Evolutionary conservation across 2,797 vertebrate genomes (phyloP).

Genomic region (Eurystomus glaucurus): DNA sequence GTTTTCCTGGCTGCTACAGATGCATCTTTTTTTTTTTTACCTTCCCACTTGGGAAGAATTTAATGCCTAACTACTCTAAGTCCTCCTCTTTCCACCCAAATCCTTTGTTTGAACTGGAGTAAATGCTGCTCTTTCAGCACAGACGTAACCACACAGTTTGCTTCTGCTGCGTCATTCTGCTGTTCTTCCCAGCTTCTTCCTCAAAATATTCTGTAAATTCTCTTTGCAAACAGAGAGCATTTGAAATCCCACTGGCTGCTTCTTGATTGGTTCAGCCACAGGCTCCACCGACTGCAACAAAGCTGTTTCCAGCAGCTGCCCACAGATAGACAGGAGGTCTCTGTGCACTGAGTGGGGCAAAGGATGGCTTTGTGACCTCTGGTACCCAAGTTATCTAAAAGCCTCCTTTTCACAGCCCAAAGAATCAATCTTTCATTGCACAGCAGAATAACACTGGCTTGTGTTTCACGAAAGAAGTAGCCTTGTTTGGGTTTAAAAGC

Average conservation of each 20-base stretch:
- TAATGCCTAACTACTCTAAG: neutral
- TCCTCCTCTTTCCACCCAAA: neutral
- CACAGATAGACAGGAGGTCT: neutral
- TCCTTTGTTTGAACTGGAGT: neutral
- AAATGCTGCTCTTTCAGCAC: neutral
- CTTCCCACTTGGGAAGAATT: neutral
- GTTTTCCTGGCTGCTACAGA: neutral
- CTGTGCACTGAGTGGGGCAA: neutral
- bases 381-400: neutral
- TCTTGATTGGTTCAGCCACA: neutral
- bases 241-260: neutral
- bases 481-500: conserved; percentile 9
- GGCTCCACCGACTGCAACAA: neutral
- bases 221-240: neutral
- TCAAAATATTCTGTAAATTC: conserved; percentile 2
- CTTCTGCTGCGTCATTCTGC: neutral
- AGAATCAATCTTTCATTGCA: conserved; percentile 27
- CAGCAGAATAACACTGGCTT: conserved; percentile 13
- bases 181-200: neutral
- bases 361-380: neutral
- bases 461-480: conserved; percentile 1
- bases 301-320: conserved; percentile 19
- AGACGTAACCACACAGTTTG: neutral
- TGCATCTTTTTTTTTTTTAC: neutral
- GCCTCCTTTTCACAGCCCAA: neutral